Evolutionary conservation across 2,888 invertebrate species (phyloP).

Genomic region (Acholoe squamosa): DNA sequence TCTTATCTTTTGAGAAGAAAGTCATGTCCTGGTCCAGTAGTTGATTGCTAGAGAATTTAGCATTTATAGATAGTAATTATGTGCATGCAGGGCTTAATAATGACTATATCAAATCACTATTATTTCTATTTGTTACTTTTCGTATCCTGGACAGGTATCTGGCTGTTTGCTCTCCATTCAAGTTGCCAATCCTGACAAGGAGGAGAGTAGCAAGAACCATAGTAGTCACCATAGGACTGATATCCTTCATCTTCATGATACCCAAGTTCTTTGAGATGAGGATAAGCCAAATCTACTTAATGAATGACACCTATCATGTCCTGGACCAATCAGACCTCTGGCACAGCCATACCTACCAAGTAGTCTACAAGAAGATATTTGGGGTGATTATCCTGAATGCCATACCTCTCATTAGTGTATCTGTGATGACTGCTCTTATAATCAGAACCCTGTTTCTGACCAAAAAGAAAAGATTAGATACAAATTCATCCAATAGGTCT

Average conservation of each 20-base stretch:
- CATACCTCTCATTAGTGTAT: background rate
- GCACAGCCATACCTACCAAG: background rate
- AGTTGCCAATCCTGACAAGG: background rate
- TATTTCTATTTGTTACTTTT: too few species aligned
- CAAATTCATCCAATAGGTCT: background rate
- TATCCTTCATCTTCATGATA: background rate
- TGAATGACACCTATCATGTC: background rate
- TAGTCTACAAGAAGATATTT: background rate
- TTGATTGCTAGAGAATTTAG: too few species aligned
- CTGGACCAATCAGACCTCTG: background rate
- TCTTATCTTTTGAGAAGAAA: too few species aligned
- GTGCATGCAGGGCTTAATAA: too few species aligned
- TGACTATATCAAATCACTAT: too few species aligned
- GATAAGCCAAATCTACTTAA: background rate
- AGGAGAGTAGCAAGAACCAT: background rate
- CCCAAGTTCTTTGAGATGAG: conserved; percentile 39
- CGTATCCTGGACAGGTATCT: background rate
- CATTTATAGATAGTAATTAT: too few species aligned
- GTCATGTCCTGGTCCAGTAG: too few species aligned
- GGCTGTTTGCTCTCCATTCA: conserved; percentile 27
- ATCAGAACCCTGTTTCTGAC: background rate
- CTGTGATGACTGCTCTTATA: background rate
- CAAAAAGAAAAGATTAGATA: background rate
- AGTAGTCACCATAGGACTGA: background rate
- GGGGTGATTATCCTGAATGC: background rate